A percentile compares a stretch with the other conserved stretches of the same genome.
These are phyloP conservation scores for Noturus placidus DNA, from an alignment of 2,113 vertebrate species.

Conservation along the genomic window DNA sequence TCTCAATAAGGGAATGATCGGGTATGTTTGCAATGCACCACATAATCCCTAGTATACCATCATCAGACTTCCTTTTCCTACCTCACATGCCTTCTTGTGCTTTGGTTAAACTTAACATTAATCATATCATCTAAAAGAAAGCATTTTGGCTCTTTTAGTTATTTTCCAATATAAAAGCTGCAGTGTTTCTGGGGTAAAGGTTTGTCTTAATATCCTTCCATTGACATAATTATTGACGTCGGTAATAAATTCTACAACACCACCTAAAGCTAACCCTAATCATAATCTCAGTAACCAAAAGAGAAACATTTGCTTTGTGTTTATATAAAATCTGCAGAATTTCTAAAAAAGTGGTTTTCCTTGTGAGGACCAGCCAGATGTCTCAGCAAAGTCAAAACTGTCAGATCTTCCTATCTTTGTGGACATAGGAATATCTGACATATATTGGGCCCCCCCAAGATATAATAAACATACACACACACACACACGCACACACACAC, in stretches of 20 bases:
- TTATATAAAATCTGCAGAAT: neutral
- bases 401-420: neutral
- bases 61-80: neutral
- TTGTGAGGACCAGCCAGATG: neutral
- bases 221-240: neutral
- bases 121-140: neutral
- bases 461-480: conserved; percentile 16
- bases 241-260: neutral
- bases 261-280: neutral
- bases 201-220: neutral
- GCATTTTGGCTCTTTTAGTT: neutral
- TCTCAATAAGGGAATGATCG: neutral
- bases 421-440: neutral
- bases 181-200: neutral
- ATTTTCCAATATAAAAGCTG: neutral
- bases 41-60: neutral
- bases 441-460: neutral
- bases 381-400: neutral
- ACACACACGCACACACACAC: conserved; percentile 10
- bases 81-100: neutral
- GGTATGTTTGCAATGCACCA: neutral
- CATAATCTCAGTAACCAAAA: neutral
- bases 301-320: neutral
- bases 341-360: neutral
- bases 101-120: neutral